These are phyloP conservation scores for Syritta pipiens DNA, from an alignment of 2,888 invertebrate genomes.

Conservation along the genomic window DNA sequence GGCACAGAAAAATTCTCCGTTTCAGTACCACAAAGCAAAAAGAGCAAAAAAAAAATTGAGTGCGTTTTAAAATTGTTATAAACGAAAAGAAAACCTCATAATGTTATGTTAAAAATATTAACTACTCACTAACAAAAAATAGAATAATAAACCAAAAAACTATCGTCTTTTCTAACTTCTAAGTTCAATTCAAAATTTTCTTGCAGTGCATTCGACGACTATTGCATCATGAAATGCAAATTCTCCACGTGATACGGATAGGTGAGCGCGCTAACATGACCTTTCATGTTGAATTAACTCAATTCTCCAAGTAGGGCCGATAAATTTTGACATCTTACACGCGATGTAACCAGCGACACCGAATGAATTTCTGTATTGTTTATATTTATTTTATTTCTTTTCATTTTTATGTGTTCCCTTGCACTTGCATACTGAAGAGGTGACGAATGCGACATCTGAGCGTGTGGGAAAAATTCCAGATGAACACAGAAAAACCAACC, in stretches of 20 bases:
- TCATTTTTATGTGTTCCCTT: not conserved
- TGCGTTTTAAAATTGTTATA: no score
- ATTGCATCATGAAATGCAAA: conserved; percentile 33
- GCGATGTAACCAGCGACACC: conserved; percentile 29
- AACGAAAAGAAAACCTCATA: no score
- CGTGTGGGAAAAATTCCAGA: conserved; percentile 26
- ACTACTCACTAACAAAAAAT: no score
- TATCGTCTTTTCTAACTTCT: not conserved
- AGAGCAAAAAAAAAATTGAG: no score
- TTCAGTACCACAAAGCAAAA: no score
- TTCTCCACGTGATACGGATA: conserved; percentile 42
- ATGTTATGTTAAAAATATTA: no score
- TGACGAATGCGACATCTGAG: not conserved
- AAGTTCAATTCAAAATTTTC: conserved; percentile 3
- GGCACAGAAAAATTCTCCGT: no score
- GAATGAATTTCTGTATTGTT: not conserved
- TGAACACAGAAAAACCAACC: conserved; percentile 12
- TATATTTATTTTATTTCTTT: conserved; percentile 1
- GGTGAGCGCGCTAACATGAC: conserved; percentile 66
- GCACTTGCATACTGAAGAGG: not conserved
- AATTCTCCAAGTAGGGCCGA: conserved; percentile 47
- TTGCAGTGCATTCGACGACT: conserved; percentile 29
- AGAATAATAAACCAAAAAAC: no score
- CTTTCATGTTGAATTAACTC: conserved; percentile 68
- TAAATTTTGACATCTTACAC: conserved; percentile 65